phyloP scores from a whole-genome alignment of 1,140 invertebrate genomes.

The Octopus bimaculoides region DNA sequence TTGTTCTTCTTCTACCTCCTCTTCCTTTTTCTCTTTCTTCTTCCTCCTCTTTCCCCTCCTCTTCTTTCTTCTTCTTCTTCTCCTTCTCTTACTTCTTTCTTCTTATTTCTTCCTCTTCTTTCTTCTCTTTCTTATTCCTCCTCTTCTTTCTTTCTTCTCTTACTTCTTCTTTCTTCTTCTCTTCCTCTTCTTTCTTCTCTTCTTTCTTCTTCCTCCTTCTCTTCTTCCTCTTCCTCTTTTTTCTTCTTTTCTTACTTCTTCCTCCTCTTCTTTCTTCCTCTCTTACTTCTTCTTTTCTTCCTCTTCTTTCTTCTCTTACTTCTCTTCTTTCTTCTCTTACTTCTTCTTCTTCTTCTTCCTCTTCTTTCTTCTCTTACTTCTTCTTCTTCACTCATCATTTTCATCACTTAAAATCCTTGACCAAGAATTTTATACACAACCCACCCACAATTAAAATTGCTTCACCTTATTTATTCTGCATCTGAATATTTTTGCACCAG shows the following conservation, averaged over 20 bases:
- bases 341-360: too few species aligned
- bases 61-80: background rate
- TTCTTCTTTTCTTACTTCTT: background rate
- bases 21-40: background rate
- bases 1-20: background rate
- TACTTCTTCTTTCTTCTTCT: background rate
- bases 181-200: background rate
- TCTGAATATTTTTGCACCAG: too few species aligned
- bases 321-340: too few species aligned
- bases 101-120: background rate
- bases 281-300: background rate
- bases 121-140: background rate
- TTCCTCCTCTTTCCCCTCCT: background rate
- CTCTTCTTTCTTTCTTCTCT: background rate
- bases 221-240: background rate
- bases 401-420: too few species aligned
- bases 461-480: too few species aligned
- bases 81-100: background rate
- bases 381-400: too few species aligned
- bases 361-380: too few species aligned
- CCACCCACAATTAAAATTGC: too few species aligned
- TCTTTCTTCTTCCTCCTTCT: background rate
- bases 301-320: too few species aligned
- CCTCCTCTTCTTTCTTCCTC: background rate
- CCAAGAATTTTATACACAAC: too few species aligned